These are phyloP conservation scores for Mixornis gularis DNA, from an alignment of 2,113 vertebrate species.

Conservation along the genomic window DNA sequence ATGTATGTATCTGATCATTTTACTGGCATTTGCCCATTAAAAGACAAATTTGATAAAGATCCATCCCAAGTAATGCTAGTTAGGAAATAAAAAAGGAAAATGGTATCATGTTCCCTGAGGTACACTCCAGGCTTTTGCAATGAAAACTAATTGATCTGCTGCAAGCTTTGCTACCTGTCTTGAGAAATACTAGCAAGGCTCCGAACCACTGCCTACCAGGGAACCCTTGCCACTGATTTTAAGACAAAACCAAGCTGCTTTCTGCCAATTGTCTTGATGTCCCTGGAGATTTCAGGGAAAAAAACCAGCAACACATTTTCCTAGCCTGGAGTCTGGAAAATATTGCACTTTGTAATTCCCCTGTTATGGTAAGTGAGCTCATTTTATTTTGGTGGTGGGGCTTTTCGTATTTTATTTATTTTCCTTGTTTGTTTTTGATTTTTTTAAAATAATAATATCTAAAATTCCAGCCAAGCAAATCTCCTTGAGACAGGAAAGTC, in stretches of 20 bases:
- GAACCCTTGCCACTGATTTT: not conserved
- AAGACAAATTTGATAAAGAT: not conserved
- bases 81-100: not conserved
- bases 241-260: not conserved
- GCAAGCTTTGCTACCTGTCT: not conserved
- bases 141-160: not conserved
- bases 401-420: not conserved
- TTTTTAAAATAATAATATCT: not conserved
- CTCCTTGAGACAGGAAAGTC: not conserved
- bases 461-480: not conserved
- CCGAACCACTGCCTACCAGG: not conserved
- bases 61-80: not conserved
- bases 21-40: not conserved
- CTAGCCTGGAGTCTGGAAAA: conserved; percentile 47
- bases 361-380: not conserved
- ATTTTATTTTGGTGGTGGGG: not conserved
- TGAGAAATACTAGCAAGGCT: not conserved
- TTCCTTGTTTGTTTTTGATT: not conserved
- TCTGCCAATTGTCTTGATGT: not conserved
- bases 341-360: conserved; percentile 22
- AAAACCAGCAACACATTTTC: conserved; percentile 19
- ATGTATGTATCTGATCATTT: not conserved
- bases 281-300: not conserved
- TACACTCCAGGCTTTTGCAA: not conserved
- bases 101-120: not conserved